Base-by-base conservation (phyloP, 1,140 invertebrate species). In the Patella vulgata region DNA sequence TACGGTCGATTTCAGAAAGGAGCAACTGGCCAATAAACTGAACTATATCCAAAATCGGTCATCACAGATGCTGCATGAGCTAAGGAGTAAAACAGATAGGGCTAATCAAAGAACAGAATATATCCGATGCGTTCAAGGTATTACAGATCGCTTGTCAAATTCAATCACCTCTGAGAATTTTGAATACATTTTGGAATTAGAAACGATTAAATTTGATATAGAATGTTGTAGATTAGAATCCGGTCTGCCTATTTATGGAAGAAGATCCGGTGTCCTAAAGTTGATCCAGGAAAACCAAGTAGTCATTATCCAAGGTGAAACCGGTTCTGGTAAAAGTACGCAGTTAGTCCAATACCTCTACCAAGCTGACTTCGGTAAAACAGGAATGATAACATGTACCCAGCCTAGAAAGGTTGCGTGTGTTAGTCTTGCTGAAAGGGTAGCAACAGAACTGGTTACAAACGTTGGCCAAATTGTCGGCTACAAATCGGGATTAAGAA, bases 221-320 rank as follows among this genome's bases (percentile, higher is more conserved):
- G 81, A 82, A 50, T 77, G 70, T 47, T 11, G 43, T 11, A 25
- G 77, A 30, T 60, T 81, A 9, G 52, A 44, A 19, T 52, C 46
- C 9, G 70, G 70, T 17, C 64, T 81, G 14, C 79, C 81, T 28
- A 80, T 82, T 40, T 82, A 80, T 57, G 75, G 77, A 3, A 61
- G 66, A 42, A 63, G 73, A 25, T 60, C 66, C n/a, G 72, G 78
- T 19, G 76, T 82, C 17, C 23, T 80, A 1, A 58, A 68, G 1
- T 58, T 54, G 12, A 66, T 82, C 3, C 52, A 31, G 6, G 19
- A 71, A 0, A 75, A 78, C 36, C 74, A 77, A 39, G 80, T 82
- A 0, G 71, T 64, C 2, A 96, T 99, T 65, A 92, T 99, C 59
- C 93, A 98, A 85, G 97, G 97, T 47, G 90, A 90, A 58, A 98